phyloP scores from a whole-genome alignment of 2,113 vertebrate genomes.

The Chaetodon trifascialis region DNA sequence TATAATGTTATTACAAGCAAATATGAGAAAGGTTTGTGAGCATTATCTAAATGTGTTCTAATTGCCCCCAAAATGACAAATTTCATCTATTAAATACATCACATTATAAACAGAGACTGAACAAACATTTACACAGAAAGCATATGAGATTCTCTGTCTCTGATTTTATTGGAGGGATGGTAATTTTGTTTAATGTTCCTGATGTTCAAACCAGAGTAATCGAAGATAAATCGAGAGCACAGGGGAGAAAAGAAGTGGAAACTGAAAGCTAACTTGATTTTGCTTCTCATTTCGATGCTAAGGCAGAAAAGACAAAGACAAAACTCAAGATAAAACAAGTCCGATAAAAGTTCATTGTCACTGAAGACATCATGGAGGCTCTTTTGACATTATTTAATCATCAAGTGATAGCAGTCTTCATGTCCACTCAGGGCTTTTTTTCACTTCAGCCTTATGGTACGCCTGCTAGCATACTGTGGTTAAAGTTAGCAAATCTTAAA shows the following conservation, averaged over 20 bases:
- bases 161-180: not conserved
- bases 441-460: not conserved
- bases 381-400: no score
- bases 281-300: not conserved
- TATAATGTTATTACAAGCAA: not conserved
- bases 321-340: not conserved
- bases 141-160: not conserved
- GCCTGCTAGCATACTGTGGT: not conserved
- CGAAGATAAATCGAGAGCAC: no score
- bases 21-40: not conserved
- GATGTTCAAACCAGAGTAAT: constrained; percentile 1
- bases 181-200: not conserved
- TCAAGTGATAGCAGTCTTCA: no score
- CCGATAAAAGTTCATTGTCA: not conserved
- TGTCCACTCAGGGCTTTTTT: not conserved
- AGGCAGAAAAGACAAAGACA: not conserved
- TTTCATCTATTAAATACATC: not conserved
- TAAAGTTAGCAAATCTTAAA: not conserved
- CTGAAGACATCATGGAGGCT: not conserved
- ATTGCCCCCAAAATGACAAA: not conserved
- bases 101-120: not conserved
- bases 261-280: not conserved
- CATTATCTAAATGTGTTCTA: not conserved
- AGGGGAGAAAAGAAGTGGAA: not conserved
- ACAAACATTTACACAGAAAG: not conserved